phyloP scores from a whole-genome alignment of 1,140 invertebrate species.

The Megalonaias nervosa region DNA sequence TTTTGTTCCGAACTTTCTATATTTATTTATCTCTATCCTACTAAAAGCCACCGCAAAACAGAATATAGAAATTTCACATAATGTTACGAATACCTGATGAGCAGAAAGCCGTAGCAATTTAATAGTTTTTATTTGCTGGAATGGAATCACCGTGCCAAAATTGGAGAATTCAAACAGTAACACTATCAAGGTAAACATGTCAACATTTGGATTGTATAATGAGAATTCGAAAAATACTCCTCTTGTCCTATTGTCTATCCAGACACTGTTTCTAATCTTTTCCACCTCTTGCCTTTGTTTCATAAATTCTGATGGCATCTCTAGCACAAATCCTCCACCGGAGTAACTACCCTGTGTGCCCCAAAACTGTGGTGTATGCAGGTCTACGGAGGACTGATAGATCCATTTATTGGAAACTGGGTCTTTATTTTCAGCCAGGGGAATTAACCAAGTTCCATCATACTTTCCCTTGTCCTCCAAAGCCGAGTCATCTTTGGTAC shows the following conservation, averaged over 20 bases:
- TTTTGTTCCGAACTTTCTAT: neutral
- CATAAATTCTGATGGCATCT: too few species aligned
- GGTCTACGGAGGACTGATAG: too few species aligned
- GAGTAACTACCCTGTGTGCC: too few species aligned
- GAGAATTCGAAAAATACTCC: constrained; percentile 73
- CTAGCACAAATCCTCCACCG: too few species aligned
- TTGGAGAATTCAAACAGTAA: constrained; percentile 34
- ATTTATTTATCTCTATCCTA: constrained; percentile 28
- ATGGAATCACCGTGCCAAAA: constrained; percentile 26
- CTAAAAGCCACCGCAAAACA: constrained; percentile 20
- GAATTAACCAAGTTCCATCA: too few species aligned
- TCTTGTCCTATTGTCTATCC: constrained; percentile 72
- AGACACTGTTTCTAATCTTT: constrained; percentile 47
- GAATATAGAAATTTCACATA: constrained; percentile 28
- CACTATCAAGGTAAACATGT: constrained; percentile 40
- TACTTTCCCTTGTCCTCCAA: too few species aligned
- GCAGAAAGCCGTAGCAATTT: constrained; percentile 22
- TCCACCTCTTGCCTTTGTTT: too few species aligned
- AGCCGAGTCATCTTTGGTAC: too few species aligned
- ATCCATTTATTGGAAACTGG: too few species aligned
- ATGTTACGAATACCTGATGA: constrained; percentile 18
- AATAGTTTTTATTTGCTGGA: constrained; percentile 31
- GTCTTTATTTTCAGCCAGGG: too few species aligned
- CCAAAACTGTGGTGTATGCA: too few species aligned
- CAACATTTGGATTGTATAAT: constrained; percentile 69